Evolutionary conservation across 2,797 vertebrate genomes (phyloP).

Genomic region (Apodemus agrarius): DNA sequence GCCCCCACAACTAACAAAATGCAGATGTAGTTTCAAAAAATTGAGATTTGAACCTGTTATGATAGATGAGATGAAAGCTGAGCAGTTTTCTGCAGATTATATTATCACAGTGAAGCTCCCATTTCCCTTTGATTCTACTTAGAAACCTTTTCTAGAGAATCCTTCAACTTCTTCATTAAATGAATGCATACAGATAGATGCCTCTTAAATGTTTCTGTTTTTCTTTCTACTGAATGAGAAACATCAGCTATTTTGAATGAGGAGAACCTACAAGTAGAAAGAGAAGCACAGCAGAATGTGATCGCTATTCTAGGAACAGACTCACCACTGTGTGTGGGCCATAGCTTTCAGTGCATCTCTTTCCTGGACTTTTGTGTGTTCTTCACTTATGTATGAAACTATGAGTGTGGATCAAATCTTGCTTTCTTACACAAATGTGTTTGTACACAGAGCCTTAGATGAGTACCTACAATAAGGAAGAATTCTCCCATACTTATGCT

Average conservation of each 20-base stretch:
- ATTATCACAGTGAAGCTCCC: too few relatives aligned
- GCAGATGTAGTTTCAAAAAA: too few relatives aligned
- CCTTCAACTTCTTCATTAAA: slow-evolving; percentile 3
- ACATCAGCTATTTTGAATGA: not conserved
- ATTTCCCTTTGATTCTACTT: not conserved
- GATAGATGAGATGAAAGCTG: too few relatives aligned
- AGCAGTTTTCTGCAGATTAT: too few relatives aligned
- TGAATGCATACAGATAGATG: not conserved
- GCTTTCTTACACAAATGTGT: not conserved
- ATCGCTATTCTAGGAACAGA: not conserved
- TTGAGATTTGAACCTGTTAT: too few relatives aligned
- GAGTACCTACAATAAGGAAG: not conserved
- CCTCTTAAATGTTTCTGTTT: not conserved
- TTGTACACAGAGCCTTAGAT: not conserved
- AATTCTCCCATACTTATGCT: not conserved
- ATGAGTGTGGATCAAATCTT: not conserved
- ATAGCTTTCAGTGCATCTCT: accelerated
- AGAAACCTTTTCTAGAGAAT: not conserved
- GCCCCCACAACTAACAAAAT: too few relatives aligned
- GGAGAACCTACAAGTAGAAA: not conserved
- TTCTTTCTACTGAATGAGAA: not conserved
- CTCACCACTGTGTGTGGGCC: not conserved
- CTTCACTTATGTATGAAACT: not conserved
- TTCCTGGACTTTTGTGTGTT: not conserved
- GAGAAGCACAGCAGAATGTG: not conserved